Evolutionary conservation across 1,140 invertebrate genomes (phyloP), one percentile per base, ranked within the genome.

Genomic region (Adoxophyes honmai): DNA sequence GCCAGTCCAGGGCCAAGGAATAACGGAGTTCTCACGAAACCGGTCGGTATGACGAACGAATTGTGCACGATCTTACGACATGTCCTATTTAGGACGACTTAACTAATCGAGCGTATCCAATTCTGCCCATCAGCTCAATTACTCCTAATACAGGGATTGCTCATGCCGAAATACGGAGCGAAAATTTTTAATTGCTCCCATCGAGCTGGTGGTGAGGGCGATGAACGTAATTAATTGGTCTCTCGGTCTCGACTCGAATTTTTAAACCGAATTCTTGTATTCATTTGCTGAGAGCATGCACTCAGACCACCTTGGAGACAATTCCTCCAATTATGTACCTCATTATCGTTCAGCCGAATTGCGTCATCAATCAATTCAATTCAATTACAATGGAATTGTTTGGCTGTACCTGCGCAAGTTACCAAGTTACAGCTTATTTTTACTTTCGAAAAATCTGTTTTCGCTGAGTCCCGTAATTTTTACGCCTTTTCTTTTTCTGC

Each of bases 81-180:
- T 68, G 66, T 60, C 57, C 73, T 70, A 86, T 79, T 81, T 73
- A 66, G 68, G 64, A 63, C 71, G 75, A 64, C 75, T 86, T 83
- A 86, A 86, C 72, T 83, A 79, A 81, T 86, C 73, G 75, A 77
- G 66, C 71, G 80, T 76, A 86, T 82, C 79, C 78, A 86, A 84
- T 86, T 86, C 73, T 66, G 76, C 69, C 64, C 70, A 78, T 86
- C 79, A 86, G 73, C 73, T 70, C 78, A 82, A 84, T 84, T 86
- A 73, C 66, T 80, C 78, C 77, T 78, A 79, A 86, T 83, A 78
- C 70, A 61, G 66, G 78, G 78, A 79, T 81, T 78, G 73, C 69
- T 78, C 75, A 75, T 72, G 73, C 73, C 73, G 69, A 80, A 77
- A 77, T 74, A 65, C 71, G 76, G 75, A 42, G 82, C 77, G 75